Evolutionary conservation across 2,113 vertebrate genomes (phyloP), one percentile per base, ranked within the genome.

Genomic region (Cnemophilus loriae): DNA sequence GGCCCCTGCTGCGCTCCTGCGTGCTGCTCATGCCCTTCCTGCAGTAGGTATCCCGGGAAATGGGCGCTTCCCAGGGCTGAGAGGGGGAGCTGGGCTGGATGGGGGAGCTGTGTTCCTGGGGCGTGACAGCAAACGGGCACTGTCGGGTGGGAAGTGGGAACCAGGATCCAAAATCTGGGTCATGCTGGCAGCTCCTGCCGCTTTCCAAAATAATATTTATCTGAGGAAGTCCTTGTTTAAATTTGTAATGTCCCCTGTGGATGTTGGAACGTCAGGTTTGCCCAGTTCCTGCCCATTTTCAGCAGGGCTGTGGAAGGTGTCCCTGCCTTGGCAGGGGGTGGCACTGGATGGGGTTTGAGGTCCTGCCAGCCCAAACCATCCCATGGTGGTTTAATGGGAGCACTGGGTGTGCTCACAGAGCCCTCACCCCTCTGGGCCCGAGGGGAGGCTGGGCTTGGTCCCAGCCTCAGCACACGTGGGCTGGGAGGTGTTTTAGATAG

Each of bases 1-100:
- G 99, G 23, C 99, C 99, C 10, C 98, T 99, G 37, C 99, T 99
- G 87, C 98, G 98, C 77, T 99, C 99, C 9, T 98, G 98, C 16
- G 94, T 99, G 33, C 98, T 99, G 96, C 98, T 99, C 53, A 98
- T 98, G 71, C 99, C 99, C 1, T 99, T 98, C 93, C 96, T 99
- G 91, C 99, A 99, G 99, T 99, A 97, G 84, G 99, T 99, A 87
- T 68, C 71, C 64, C 32, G 13, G 63, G 30, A 13, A 39, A n/a
- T 1, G 23, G 37, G 20, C 8, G 1, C 17, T 30, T 49, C 21
- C 35, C 10, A 2, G 19, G 44, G n/a, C 13, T 41, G n/a, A n/a
- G n/a, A n/a, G n/a, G n/a, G n/a, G n/a, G n/a, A n/a, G n/a, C n/a
- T n/a, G 86, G 24, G 35, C 50, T 33, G 39, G 8, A 13, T 1